Base-by-base conservation (phyloP, 1,140 invertebrate genomes). In the Tetraneura akinire region DNA sequence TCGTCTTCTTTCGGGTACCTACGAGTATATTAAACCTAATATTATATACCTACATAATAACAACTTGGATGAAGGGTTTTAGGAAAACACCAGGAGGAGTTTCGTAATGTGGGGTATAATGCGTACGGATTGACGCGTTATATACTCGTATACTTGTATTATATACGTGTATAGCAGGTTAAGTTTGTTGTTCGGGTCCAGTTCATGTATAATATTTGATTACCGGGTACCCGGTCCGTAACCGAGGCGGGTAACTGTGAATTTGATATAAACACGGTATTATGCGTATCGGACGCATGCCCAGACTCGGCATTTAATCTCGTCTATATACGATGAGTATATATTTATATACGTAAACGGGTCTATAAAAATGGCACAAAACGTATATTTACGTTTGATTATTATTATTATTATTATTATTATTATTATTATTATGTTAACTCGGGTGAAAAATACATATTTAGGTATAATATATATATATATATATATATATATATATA, bases 161-260 rank as follows among this genome's bases (percentile, higher is more conserved):
- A n/a, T n/a, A n/a, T n/a, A n/a, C n/a, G n/a, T n/a, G n/a, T n/a
- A n/a, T n/a, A n/a, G n/a, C n/a, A n/a, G n/a, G n/a, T n/a, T n/a
- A n/a, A n/a, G n/a, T n/a, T n/a, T n/a, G n/a, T 47, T 21, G 18
- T 68, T 47, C 4, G 49, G 73, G 53, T 42, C 8, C 32, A 74
- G 49, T 74, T 74, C 42, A 74, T 29, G n/a, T n/a, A n/a, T n/a
- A n/a, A n/a, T n/a, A n/a, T 74, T 26, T 78, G 74, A 78, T 78
- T 78, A 62, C 26, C 14, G 55, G 74, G 37, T 78, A 62, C 37
- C 2, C n/a, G 47, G 51, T 26, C 18, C 45, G 3, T 4, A 51
- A 21, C 21, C 42, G 23, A 78, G 74, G 37, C 55, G 55, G 74
- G 55, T 78, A 78, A 78, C 55, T 55, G 74, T 62, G 55, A 10